Percentiles rank a stretch among this genome's conserved stretches.
Evolutionary conservation across 2,888 invertebrate genomes (phyloP).

Genomic region (Antheraea assamensis): DNA sequence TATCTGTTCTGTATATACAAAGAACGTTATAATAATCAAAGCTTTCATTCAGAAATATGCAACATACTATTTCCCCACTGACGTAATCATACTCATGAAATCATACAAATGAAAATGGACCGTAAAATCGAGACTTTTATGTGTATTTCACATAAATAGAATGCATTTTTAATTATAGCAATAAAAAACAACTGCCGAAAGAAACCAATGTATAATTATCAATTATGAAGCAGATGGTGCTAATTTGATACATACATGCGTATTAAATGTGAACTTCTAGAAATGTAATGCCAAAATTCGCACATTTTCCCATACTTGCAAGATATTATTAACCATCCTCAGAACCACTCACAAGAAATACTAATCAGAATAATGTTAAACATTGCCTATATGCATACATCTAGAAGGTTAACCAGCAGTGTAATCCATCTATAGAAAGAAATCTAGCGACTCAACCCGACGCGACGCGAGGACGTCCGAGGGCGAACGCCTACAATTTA

Average conservation of each 20-base stretch:
- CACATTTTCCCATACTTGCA: not conserved
- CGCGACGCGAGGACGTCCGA: not conserved
- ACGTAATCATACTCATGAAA: not conserved
- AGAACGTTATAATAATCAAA: not conserved
- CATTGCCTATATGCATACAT: not conserved
- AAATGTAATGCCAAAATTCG: too few species aligned
- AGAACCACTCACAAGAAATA: too few species aligned
- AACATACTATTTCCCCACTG: not conserved
- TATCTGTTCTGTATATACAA: not conserved
- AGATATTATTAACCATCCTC: too few species aligned
- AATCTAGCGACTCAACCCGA: not conserved
- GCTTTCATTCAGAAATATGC: slow-evolving; percentile 7
- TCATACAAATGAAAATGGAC: not conserved
- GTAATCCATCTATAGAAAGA: not conserved
- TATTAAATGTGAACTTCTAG: not conserved
- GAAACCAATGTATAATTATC: not conserved
- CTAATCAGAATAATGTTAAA: not conserved
- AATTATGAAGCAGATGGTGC: not conserved
- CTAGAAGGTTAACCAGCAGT: not conserved
- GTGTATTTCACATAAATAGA: not conserved
- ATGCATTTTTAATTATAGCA: not conserved
- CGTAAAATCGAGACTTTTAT: not conserved
- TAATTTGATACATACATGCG: not conserved
- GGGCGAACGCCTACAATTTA: not conserved
- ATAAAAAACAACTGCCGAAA: not conserved